Conservation (phyloP, 2,113 vertebrate genomes). For the Zootoca vivipara region DNA sequence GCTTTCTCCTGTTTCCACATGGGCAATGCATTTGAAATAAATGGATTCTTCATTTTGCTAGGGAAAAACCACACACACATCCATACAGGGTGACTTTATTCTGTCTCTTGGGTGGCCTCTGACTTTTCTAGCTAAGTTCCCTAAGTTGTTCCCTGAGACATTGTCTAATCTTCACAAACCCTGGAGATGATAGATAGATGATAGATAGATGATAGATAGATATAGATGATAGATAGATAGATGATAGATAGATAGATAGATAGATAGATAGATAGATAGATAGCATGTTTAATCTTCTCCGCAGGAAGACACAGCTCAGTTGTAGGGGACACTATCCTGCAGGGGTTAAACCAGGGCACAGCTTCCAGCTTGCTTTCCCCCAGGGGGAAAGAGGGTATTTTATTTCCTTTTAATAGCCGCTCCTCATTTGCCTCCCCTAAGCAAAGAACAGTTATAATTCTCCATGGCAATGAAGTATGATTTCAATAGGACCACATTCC, state of each 20-base stretch:
- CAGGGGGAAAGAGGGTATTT: background rate
- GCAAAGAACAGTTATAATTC: conserved; percentile 50
- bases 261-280: too few relatives aligned
- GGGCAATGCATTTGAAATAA: background rate
- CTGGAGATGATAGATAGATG: too few relatives aligned
- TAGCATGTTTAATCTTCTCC: background rate
- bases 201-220: too few relatives aligned
- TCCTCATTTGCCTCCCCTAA: conserved; percentile 13
- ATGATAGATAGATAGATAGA: too few relatives aligned
- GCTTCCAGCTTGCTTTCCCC: background rate
- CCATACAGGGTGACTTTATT: background rate
- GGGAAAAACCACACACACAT: background rate
- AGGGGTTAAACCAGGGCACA: background rate
- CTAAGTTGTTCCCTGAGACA: too few relatives aligned
- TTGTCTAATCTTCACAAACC: background rate
- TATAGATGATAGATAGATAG: too few relatives aligned
- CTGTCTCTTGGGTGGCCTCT: background rate
- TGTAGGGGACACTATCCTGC: too few relatives aligned
- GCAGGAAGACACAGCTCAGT: background rate
- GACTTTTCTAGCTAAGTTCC: background rate
- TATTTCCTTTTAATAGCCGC: conserved; percentile 54
- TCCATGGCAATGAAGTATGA: conserved; percentile 19
- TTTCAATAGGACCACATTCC: conserved; percentile 57
- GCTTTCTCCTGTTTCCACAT: background rate
- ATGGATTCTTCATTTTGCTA: background rate